phyloP scores from a whole-genome alignment of 2,797 vertebrate species.

The Poeciliopsis infans region DNA sequence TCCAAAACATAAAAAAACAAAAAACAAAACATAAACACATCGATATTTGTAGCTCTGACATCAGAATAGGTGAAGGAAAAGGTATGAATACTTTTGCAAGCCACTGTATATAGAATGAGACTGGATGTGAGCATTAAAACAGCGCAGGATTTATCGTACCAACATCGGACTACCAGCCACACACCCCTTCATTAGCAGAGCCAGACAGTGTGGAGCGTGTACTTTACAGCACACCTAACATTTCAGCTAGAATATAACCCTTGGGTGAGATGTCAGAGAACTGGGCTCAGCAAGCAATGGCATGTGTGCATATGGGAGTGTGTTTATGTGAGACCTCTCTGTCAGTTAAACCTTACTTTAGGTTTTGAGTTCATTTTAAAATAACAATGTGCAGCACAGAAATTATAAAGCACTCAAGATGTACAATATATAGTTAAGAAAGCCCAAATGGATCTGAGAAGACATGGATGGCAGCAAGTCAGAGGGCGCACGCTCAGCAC shows the following conservation, averaged over 20 bases:
- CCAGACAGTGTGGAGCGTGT: constrained; percentile 86
- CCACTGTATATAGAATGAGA: constrained; percentile 48
- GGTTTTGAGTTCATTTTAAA: constrained; percentile 85
- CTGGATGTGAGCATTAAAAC: constrained; percentile 65
- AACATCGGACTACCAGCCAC: constrained; percentile 76
- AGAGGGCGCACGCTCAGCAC: constrained; percentile 68
- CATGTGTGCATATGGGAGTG: constrained; percentile 46
- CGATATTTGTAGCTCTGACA: not conserved
- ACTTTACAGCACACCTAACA: constrained; percentile 87
- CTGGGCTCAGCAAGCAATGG: constrained; percentile 65
- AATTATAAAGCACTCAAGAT: constrained; percentile 86
- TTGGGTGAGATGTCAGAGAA: constrained; percentile 81
- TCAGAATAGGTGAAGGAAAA: not conserved
- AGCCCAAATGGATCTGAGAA: constrained; percentile 80
- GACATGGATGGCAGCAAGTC: constrained; percentile 78
- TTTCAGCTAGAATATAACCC: constrained; percentile 86
- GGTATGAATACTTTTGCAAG: not conserved
- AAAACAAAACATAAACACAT: too few species aligned
- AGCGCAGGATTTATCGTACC: constrained; percentile 74
- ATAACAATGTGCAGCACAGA: constrained; percentile 85
- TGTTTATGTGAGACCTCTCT: constrained; percentile 68
- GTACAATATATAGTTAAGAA: constrained; percentile 86
- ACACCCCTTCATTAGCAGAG: constrained; percentile 84
- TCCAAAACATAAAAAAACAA: not conserved
- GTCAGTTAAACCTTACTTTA: constrained; percentile 85